phyloP scores from a whole-genome alignment of 2,797 vertebrate genomes.

The Chrysocyon brachyurus region DNA sequence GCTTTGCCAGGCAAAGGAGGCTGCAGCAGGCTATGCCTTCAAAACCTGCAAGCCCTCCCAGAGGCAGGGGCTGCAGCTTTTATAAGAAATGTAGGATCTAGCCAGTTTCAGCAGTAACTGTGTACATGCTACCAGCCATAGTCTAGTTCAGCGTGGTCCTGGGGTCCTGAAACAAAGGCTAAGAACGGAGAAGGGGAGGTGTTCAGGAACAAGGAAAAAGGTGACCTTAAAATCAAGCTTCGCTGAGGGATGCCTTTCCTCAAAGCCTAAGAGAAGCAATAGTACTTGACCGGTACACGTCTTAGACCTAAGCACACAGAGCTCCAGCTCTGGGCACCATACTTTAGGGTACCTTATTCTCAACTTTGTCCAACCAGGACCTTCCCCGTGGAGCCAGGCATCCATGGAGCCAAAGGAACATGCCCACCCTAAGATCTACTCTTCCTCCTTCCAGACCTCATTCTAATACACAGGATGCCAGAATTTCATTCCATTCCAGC shows the following conservation, averaged over 20 bases:
- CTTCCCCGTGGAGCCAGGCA: background rate
- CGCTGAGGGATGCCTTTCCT: background rate
- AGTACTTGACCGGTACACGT: background rate
- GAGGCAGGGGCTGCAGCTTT: background rate
- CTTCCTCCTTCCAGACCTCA: background rate
- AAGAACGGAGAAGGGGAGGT: background rate
- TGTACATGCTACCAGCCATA: background rate
- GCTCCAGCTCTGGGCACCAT: background rate
- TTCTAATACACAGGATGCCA: background rate
- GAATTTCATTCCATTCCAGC: background rate
- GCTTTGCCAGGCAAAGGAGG: background rate
- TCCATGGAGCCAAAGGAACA: background rate
- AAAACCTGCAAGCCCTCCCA: background rate
- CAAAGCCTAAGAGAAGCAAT: background rate
- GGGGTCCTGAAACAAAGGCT: background rate
- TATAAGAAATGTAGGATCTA: background rate
- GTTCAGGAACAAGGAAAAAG: background rate
- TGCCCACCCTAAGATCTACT: too few relatives aligned
- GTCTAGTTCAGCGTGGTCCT: background rate
- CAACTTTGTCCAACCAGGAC: background rate
- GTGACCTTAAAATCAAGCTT: background rate
- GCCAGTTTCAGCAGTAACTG: background rate
- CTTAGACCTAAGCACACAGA: background rate
- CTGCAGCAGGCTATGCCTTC: background rate
- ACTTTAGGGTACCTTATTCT: background rate